phyloP scores from a whole-genome alignment of 2,888 invertebrate genomes.

The Epicampocera succincta region DNA sequence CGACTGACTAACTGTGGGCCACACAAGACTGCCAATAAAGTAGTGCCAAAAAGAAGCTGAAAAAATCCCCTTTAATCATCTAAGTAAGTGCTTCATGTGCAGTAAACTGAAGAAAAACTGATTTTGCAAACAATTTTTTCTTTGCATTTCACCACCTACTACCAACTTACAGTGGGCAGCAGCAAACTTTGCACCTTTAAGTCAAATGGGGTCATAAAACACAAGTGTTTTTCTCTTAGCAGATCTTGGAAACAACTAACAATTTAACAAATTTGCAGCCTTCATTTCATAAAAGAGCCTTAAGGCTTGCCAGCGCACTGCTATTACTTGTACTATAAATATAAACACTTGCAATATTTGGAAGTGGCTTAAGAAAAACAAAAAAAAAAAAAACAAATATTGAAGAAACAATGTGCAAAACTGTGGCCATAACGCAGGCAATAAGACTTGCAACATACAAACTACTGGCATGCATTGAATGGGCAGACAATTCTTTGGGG shows the following conservation, averaged over 20 bases:
- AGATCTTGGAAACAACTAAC: constrained; percentile 25
- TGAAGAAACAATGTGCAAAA: constrained; percentile 33
- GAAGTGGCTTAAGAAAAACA: constrained; percentile 9
- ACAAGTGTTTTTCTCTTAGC: constrained; percentile 62
- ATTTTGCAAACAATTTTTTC: constrained; percentile 6
- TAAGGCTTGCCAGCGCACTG: constrained; percentile 49
- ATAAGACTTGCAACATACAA: too few relatives aligned
- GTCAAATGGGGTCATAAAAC: constrained; percentile 66
- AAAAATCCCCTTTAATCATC: constrained; percentile 38
- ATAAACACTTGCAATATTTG: constrained; percentile 65
- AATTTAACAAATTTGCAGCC: constrained; percentile 33
- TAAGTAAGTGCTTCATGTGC: constrained; percentile 26
- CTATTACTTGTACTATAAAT: constrained; percentile 56
- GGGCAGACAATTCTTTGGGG: neutral
- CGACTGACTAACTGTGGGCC: constrained; percentile 18
- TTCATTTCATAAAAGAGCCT: constrained; percentile 56
- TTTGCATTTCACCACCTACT: constrained; percentile 38
- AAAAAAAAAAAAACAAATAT: constrained; percentile 13
- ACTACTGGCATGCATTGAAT: constrained; percentile 25
- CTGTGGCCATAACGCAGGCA: constrained; percentile 37
- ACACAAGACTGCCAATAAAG: constrained; percentile 19
- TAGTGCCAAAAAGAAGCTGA: constrained; percentile 8
- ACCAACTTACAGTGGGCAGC: constrained; percentile 11
- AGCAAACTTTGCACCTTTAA: constrained; percentile 66
- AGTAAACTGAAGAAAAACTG: constrained; percentile 31